A percentile compares a stretch with the other conserved stretches of the same genome.
Evolutionary conservation across 2,888 invertebrate species (phyloP).

Genomic region (Ganaspis brasiliensis): DNA sequence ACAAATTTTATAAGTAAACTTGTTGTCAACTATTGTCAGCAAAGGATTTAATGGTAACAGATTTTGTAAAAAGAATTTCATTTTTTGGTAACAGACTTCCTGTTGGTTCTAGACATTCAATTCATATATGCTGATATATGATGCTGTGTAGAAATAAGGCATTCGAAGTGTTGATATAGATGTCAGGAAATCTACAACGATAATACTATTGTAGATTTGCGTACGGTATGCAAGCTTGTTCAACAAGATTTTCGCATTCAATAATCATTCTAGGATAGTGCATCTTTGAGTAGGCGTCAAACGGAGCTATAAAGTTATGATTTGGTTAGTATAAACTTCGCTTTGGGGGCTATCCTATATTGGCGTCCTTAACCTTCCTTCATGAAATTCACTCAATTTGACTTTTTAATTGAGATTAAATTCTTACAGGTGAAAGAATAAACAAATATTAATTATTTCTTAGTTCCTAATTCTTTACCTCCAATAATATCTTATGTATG

Average conservation of each 20-base stretch:
- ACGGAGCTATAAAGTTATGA: conserved; percentile 77
- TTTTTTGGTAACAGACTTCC: background rate
- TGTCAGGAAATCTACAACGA: background rate
- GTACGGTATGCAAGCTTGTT: conserved; percentile 49
- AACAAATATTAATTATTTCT: too few species aligned
- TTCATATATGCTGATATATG: background rate
- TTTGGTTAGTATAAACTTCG: conserved; percentile 59
- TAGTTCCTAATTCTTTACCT: too few species aligned
- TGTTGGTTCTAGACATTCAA: background rate
- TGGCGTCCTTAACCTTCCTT: conserved; percentile 49
- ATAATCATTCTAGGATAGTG: conserved; percentile 77
- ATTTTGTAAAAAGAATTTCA: background rate
- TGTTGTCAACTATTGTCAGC: background rate
- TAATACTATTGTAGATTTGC: background rate
- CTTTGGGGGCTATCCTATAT: conserved; percentile 58
- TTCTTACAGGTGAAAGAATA: too few species aligned
- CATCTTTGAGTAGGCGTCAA: conserved; percentile 67
- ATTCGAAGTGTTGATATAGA: background rate
- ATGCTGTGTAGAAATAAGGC: background rate
- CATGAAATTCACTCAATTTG: conserved; percentile 55
- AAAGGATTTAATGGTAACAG: background rate
- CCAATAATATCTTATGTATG: too few species aligned
- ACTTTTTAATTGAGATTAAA: background rate
- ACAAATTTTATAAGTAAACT: conserved; percentile 4
- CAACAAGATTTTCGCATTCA: conserved; percentile 73